Evolutionary conservation across 1,140 invertebrate species (phyloP).

Genomic region (Ips typographus): DNA sequence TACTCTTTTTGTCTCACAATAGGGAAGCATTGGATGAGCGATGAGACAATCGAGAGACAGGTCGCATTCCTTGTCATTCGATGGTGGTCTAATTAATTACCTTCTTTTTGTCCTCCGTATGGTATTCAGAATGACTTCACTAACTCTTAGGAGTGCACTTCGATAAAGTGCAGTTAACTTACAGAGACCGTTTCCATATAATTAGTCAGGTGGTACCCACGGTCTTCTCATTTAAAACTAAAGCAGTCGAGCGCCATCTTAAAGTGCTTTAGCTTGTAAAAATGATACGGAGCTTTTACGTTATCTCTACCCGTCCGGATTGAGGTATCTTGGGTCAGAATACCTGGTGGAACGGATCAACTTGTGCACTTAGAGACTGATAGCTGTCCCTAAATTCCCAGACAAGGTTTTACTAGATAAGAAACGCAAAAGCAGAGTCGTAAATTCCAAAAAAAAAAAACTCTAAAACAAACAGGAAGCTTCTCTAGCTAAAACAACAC

Average conservation of each 20-base stretch:
- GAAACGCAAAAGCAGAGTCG: no score
- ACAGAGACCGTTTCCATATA: no score
- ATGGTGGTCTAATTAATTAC: constrained; percentile 19
- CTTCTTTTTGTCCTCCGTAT: background rate
- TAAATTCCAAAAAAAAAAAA: background rate
- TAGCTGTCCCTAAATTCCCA: background rate
- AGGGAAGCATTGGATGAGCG: constrained; percentile 1
- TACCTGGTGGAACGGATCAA: constrained; percentile 11
- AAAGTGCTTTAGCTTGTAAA: constrained; percentile 24
- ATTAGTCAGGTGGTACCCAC: no score
- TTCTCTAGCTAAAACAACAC: constrained; percentile 5
- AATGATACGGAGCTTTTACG: constrained; percentile 9
- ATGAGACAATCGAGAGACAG: constrained; percentile 10
- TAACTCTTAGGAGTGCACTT: no score
- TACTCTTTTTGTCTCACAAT: constrained; percentile 8
- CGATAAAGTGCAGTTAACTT: no score
- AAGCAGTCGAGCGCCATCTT: background rate
- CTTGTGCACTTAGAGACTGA: constrained; percentile 12
- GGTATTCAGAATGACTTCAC: background rate
- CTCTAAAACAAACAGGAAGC: constrained; percentile 23
- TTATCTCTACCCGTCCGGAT: constrained; percentile 4
- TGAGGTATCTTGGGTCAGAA: background rate
- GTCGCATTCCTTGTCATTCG: constrained; percentile 9
- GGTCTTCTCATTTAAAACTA: no score
- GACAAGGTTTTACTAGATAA: constrained; percentile 11